Base-by-base conservation (phyloP, 53 echinoderm and acorn worm genomes). In the Hippasteria phrygiana region DNA sequence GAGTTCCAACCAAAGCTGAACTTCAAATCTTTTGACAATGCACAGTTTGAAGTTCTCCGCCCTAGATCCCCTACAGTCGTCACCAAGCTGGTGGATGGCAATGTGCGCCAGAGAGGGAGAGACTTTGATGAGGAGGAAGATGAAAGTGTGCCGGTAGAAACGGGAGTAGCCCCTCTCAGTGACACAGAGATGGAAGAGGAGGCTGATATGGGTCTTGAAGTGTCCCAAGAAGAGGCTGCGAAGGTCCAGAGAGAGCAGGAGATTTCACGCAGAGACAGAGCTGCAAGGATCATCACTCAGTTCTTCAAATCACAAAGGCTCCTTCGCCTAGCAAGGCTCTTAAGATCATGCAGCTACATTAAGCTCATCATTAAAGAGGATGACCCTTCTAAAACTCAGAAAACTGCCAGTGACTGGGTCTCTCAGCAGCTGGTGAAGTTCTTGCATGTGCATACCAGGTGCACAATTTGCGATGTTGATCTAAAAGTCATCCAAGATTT, bases 171-270 rank as follows among this genome's bases (percentile, higher is more conserved):
- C 20, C 42, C 41, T 39, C 1, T 41, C 26, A 43, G 24, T 13
- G 43, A 72, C 14, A 3, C 73, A 5, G 73, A n/a, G n/a, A n/a
- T n/a, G n/a, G n/a, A 82, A 64, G 82, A 64, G 14, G 82, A 82
- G 22, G 63, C 20, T 33, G 82, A 43, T 34, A 37, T 59, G 35
- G 56, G 59, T 5, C 35, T 65, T n/a, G 82, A 64, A 41, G 82
- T 82, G 48, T 82, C 82, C 32, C 28, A 16, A 17, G 82, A 82
- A 24, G 82, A 82, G 46, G 82, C 82, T 7, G 82, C 64, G 14
- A 82, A 45, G 66, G 47, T 64, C 4, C 43, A 82, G 35, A 41
- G 20, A 46, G 82, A 82, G 14, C 82, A 82, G 33, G 66, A 82
- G 10, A 82, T 17, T 32, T 34, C 65, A 8, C 82, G 65, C 46